Conservation (phyloP, 2,888 invertebrate genomes). For the Muschampia plurimacula region DNA sequence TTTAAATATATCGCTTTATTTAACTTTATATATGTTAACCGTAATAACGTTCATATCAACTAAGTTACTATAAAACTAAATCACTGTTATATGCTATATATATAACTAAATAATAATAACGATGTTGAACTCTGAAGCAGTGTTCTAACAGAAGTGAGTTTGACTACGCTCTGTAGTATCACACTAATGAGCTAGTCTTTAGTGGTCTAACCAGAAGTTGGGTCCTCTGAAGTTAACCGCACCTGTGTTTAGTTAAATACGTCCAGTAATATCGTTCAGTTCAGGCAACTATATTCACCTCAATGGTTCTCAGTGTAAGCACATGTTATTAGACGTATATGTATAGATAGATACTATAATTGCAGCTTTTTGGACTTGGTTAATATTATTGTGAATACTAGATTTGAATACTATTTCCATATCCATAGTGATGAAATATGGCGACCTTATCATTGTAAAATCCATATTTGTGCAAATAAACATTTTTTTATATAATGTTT, state of each 20-base stretch:
- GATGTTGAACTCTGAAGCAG: not conserved
- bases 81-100: not conserved
- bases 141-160: not conserved
- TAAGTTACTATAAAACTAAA: not conserved
- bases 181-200: conserved; percentile 31
- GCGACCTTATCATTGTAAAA: too few relatives aligned
- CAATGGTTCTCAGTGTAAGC: not conserved
- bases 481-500: too few relatives aligned
- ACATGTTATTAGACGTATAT: not conserved
- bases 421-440: too few relatives aligned
- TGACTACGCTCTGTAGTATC: conserved; percentile 12
- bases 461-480: too few relatives aligned
- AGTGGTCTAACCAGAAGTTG: conserved; percentile 22
- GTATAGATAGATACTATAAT: too few relatives aligned
- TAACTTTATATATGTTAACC: too few relatives aligned
- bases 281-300: conserved; percentile 3
- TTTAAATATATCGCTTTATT: too few relatives aligned
- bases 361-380: too few relatives aligned
- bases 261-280: conserved; percentile 19
- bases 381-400: too few relatives aligned
- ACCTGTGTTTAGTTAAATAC: conserved; percentile 21
- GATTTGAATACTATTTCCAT: too few relatives aligned
- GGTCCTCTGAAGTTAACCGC: conserved; percentile 32
- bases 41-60: too few relatives aligned
- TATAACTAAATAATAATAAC: not conserved